Evolutionary conservation across 2,797 vertebrate genomes (phyloP), one percentile per base, ranked within the genome.

Genomic region (Salmo trutta): DNA sequence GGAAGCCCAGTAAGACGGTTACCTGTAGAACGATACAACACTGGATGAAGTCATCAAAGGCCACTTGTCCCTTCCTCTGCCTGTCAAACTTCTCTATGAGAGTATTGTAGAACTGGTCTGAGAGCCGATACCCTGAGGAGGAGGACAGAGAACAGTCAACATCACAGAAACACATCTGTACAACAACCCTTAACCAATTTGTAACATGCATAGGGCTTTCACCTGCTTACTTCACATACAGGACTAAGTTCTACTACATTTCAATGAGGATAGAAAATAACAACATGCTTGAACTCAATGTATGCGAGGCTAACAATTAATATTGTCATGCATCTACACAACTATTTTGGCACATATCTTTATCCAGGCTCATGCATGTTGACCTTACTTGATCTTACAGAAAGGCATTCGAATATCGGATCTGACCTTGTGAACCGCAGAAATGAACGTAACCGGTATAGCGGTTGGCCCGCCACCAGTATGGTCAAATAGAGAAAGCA

Each of bases 21-120:
- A 99, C 98, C 97, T 99, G 98, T 88, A 99, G 86, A 83, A 99
- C 97, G 77, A 99, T 98, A 85, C 98, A 99, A 88, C 98, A 99
- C 90, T 99, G 98, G 91, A 99, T 98, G 92, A 99, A 99, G 93
- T 99, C 98, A 83, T 99, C 98, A 41, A 99, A 99, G 73, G 98
- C 98, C 75, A 99, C 96, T 84, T 99, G 98, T 75, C 96, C 96
- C 91, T 95, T 96, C 86, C 96, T 97, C 91, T 99, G 98, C 52
- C 98, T 94, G 92, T 99, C 98, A 33, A 99, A 99, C 89, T 99
- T 99, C 41, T 96, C 95, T 83, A 99, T 98, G 82, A 99, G 97
- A 16, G 97, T 96, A 84, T 95, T 93, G 0, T 98, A 99, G 92
- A 99, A 99, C 82, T 98, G 97, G 83, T 99, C 98, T 1, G 98